Conservation (phyloP, 2,888 invertebrate species). For the Erebia ligea region DNA sequence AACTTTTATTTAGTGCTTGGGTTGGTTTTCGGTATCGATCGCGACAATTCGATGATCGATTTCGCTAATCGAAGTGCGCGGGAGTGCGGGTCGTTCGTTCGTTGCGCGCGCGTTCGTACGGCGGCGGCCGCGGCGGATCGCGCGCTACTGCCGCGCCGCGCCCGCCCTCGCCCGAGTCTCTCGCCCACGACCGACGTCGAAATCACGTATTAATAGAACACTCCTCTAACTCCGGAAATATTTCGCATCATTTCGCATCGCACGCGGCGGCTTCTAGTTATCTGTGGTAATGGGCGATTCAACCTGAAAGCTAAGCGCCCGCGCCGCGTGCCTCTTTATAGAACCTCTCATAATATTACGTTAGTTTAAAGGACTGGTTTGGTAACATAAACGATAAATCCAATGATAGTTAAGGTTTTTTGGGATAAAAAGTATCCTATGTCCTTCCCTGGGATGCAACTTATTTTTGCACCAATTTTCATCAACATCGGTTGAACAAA, state of each 20-base stretch:
- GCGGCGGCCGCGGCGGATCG: constrained; percentile 81
- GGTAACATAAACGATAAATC: neutral
- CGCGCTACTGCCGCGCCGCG: constrained; percentile 74
- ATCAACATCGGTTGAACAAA: too few species aligned
- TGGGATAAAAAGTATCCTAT: too few species aligned
- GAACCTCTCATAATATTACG: neutral
- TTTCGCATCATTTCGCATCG: constrained; percentile 82
- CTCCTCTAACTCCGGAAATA: constrained; percentile 83
- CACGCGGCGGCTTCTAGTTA: constrained; percentile 67
- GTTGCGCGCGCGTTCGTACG: constrained; percentile 80
- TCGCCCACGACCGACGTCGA: constrained; percentile 79
- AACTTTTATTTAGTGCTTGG: constrained; percentile 38
- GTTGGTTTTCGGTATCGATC: constrained; percentile 57
- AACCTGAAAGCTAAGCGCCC: constrained; percentile 37
- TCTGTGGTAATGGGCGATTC: constrained; percentile 64
- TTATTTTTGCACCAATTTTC: too few species aligned
- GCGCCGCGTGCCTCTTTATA: constrained; percentile 4
- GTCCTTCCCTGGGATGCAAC: too few species aligned
- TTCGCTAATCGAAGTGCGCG: constrained; percentile 62
- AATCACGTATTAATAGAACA: constrained; percentile 82
- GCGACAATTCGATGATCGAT: constrained; percentile 60
- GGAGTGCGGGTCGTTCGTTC: constrained; percentile 83
- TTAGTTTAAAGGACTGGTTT: neutral
- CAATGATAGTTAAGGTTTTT: too few species aligned
- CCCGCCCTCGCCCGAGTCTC: constrained; percentile 71